These are phyloP conservation scores for Tragelaphus scriptus DNA, from an alignment of 2,113 vertebrate genomes.

Conservation along the genomic window DNA sequence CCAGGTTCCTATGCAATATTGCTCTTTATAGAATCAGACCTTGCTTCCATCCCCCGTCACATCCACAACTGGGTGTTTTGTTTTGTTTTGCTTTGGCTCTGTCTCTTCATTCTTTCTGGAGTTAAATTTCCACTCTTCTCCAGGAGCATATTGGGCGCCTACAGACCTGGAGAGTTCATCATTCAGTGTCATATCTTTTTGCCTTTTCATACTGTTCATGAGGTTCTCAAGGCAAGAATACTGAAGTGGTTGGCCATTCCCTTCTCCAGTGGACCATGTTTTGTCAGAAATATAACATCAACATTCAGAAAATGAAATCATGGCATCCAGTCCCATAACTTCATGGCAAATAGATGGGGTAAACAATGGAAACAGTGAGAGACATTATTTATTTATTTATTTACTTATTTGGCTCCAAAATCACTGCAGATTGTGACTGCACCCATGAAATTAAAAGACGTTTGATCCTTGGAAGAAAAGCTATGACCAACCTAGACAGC, in stretches of 20 bases:
- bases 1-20: neutral
- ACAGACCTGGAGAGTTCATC: neutral
- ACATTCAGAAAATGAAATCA: neutral
- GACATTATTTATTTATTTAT: neutral
- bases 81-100: neutral
- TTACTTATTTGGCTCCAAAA: neutral
- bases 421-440: neutral
- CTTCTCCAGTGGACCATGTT: neutral
- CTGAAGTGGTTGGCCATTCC: neutral
- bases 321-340: neutral
- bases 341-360: neutral
- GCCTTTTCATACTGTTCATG: neutral
- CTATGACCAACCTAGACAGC: too few species aligned
- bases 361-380: neutral
- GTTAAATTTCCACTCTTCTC: neutral
- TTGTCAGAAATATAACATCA: neutral
- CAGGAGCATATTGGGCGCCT: fast-evolving
- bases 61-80: neutral
- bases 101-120: neutral
- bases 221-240: neutral
- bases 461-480: too few species aligned
- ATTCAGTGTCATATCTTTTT: neutral
- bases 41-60: neutral
- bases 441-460: neutral
- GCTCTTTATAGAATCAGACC: neutral